Evolutionary conservation across 2,797 vertebrate genomes (phyloP), one percentile per base, ranked within the genome.

Genomic region (Phalloptychus januarius): DNA sequence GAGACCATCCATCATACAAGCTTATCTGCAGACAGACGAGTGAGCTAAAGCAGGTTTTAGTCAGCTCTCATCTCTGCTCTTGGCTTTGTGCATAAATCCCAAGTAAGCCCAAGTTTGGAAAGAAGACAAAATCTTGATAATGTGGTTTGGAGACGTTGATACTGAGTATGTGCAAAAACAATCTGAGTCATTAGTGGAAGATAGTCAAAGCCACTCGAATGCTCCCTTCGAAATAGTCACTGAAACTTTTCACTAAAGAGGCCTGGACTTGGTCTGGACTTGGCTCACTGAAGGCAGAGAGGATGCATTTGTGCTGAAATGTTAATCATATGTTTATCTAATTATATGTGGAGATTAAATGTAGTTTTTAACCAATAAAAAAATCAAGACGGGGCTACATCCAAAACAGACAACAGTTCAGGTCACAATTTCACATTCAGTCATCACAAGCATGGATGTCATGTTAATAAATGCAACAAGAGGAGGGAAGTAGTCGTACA

Each of bases 171-270:
- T 87, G 89, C 83, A 82, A 91, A 92, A 91, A 89, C 90, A 89
- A 89, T 93, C 91, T 86, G 46, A 80, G 86, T 90, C 91, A 90
- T 90, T 90, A 90, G 83, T 75, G 84, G 85, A 82, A 91, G 83
- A 88, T 83, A 81, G 79, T 87, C 52, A 69, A 74, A 88, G 72
- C 46, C 71, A 56, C 44, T 71, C 74, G 63, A 65, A 71, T 28
- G 46, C 20, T 56, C 45, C 44, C 38, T 56, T 78, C 65, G 46
- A 67, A 83, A 81, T 70, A 83, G 71, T 83, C 81, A 79, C 70
- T 75, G 81, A 88, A 84, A 69, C 79, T 84, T 79, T 76, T 79
- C 50, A 25, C 80, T 71, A 72, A 80, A 72, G 52, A 84, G 50
- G 75, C 28, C 73, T 65, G 58, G 82, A 70, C 78, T 71, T 84